Conservation (phyloP, 2,888 invertebrate genomes). For the Harmothoe impar region DNA sequence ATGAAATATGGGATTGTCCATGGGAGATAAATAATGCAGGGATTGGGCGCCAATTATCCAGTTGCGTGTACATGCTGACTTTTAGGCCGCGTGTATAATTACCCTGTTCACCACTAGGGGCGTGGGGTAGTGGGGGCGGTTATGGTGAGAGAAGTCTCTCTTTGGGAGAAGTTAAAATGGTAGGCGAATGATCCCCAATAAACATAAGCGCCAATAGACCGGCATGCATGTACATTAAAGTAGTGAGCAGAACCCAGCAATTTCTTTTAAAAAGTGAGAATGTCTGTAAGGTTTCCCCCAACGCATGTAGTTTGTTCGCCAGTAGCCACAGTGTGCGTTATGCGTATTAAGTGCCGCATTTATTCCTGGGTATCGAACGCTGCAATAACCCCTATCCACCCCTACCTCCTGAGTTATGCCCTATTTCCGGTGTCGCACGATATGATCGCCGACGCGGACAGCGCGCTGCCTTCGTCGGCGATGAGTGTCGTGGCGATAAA, state of each 20-base stretch:
- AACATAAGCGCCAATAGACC: no score
- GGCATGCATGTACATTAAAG: no score
- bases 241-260: no score
- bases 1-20: slow-evolving; percentile 54
- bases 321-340: no score
- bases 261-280: no score
- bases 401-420: slow-evolving; percentile 32
- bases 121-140: background rate
- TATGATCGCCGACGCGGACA: slow-evolving; percentile 39
- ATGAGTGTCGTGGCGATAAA: slow-evolving; percentile 18
- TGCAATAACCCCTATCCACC: slow-evolving; percentile 26
- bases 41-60: slow-evolving; percentile 48
- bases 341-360: slow-evolving; percentile 43
- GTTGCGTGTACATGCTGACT: slow-evolving; percentile 52
- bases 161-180: no score
- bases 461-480: background rate
- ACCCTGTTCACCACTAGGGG: slow-evolving; percentile 7
- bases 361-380: slow-evolving; percentile 42
- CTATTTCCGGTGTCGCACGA: slow-evolving; percentile 54
- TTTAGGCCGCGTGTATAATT: slow-evolving; percentile 52
- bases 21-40: slow-evolving; percentile 30
- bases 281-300: no score
- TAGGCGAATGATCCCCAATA: no score
- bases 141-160: no score
- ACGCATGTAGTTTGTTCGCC: no score